Conservation (phyloP, 1,140 invertebrate species). For the Chlorops oryzae region DNA sequence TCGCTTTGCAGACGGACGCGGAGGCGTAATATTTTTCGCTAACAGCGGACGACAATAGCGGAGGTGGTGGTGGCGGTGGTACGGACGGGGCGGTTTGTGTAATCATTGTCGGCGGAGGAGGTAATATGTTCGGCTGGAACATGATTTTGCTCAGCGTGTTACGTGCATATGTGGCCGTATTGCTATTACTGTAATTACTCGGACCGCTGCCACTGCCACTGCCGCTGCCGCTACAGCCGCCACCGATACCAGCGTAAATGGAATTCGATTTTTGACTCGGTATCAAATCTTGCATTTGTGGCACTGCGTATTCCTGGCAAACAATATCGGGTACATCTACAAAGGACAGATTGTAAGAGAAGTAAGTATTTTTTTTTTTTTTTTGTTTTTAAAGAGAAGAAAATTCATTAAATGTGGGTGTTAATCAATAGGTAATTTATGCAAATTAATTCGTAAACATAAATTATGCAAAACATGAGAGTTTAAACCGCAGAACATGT, state of each 20-base stretch:
- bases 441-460: too few species aligned
- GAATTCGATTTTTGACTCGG: conserved; percentile 24
- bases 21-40: conserved; percentile 39
- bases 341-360: conserved; percentile 18
- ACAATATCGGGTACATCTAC: conserved; percentile 55
- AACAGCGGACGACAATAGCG: conserved; percentile 33
- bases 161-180: conserved; percentile 18
- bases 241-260: conserved; percentile 15
- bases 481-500: too few species aligned
- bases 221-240: conserved; percentile 12
- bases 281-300: conserved; percentile 48
- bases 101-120: neutral
- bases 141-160: conserved; percentile 35
- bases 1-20: conserved; percentile 24
- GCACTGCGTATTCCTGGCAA: conserved; percentile 55
- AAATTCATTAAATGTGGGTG: too few species aligned
- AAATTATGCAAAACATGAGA: too few species aligned
- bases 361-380: neutral
- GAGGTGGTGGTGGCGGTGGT: conserved; percentile 25
- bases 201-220: conserved; percentile 13
- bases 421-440: too few species aligned
- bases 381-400: neutral
- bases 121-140: conserved; percentile 16
- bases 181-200: too few species aligned
- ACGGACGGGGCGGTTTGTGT: conserved; percentile 10